phyloP scores from a whole-genome alignment of 2,888 invertebrate species.

The Sipha maydis region DNA sequence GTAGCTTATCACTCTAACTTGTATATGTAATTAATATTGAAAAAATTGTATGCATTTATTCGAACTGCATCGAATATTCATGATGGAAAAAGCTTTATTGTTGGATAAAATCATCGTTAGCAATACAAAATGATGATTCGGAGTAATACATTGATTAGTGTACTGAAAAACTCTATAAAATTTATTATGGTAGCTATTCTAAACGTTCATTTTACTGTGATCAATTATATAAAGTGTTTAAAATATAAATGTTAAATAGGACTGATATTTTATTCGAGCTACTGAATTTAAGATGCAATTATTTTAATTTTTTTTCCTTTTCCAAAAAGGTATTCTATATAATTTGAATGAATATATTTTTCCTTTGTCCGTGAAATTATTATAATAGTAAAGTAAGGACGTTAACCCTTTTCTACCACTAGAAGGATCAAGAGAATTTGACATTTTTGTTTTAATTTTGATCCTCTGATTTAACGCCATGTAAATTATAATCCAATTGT shows the following conservation, averaged over 20 bases:
- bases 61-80: background rate
- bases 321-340: background rate
- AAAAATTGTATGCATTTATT: background rate
- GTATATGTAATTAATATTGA: background rate
- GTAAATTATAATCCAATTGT: background rate
- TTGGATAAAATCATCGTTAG: background rate
- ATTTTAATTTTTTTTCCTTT: background rate
- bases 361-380: background rate
- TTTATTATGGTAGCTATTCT: background rate
- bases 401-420: too few relatives aligned
- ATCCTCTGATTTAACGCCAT: background rate
- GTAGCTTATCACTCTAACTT: background rate
- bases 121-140: background rate
- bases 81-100: background rate
- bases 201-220: background rate
- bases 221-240: background rate
- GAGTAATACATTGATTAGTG: background rate
- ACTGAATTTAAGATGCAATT: background rate
- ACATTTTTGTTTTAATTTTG: background rate
- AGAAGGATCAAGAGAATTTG: background rate
- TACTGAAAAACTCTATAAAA: background rate
- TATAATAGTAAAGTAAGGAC: too few relatives aligned
- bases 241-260: background rate
- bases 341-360: too few relatives aligned
- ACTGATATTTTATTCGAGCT: background rate